Evolutionary conservation across 2,888 invertebrate species (phyloP).

Genomic region (Dorcus hopei): DNA sequence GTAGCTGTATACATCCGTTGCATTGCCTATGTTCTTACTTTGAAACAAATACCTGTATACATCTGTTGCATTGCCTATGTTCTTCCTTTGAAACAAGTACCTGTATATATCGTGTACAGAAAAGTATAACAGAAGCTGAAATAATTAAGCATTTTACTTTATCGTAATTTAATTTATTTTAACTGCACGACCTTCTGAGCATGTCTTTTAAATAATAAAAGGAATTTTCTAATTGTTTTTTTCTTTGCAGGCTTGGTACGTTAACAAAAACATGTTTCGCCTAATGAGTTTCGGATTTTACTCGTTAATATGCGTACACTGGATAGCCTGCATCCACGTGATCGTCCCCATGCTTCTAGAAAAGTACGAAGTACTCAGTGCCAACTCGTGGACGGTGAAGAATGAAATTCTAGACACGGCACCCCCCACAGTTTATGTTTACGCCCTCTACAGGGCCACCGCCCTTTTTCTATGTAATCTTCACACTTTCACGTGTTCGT

Average conservation of each 20-base stretch:
- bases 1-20: no score
- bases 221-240: no score
- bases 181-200: no score
- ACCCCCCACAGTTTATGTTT: background rate
- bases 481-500: background rate
- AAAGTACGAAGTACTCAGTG: background rate
- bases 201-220: no score
- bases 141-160: no score
- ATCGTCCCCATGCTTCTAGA: constrained; percentile 6
- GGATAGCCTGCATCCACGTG: constrained; percentile 9
- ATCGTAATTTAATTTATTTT: no score
- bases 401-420: background rate
- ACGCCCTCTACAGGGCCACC: background rate
- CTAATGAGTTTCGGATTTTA: constrained; percentile 3
- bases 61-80: no score
- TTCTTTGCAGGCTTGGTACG: background rate
- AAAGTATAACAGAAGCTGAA: no score
- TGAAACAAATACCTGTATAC: no score
- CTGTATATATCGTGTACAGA: no score
- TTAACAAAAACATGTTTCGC: background rate
- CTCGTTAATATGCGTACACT: constrained; percentile 5
- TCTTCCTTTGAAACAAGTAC: no score
- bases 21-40: no score
- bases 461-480: background rate
- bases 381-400: constrained; percentile 3